These are phyloP conservation scores for Eidolon dupreanum DNA, from an alignment of 2,797 vertebrate genomes.

Conservation along the genomic window DNA sequence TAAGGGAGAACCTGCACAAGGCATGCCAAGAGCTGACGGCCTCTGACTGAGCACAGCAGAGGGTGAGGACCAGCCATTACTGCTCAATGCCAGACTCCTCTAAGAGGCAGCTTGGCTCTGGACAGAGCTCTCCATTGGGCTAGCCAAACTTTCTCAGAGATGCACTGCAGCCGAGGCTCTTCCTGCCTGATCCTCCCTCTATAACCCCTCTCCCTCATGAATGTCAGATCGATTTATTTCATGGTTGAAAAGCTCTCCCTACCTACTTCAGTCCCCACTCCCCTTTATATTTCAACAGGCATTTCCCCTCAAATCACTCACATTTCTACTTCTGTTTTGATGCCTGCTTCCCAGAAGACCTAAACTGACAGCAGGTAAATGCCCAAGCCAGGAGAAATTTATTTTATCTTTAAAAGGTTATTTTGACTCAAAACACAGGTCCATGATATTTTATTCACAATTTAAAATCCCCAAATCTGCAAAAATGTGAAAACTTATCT, in stretches of 20 bases:
- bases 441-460: not conserved
- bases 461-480: conserved; percentile 12
- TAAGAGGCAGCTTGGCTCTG: not conserved
- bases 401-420: conserved; percentile 8
- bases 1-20: not conserved
- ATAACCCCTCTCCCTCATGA: not conserved
- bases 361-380: not conserved
- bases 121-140: too few species aligned
- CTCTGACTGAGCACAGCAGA: not conserved
- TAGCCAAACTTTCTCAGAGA: not conserved
- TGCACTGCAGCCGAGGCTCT: rapidly evolving
- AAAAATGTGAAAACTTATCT: not conserved
- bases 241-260: too few species aligned
- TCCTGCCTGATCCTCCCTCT: not conserved
- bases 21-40: not conserved
- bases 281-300: not conserved
- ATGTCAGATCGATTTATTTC: not conserved
- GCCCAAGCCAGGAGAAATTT: not conserved
- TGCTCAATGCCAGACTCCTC: not conserved
- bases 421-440: not conserved
- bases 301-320: not conserved
- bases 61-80: too few species aligned
- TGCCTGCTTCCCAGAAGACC: not conserved
- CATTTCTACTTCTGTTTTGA: not conserved
- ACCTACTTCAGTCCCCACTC: not conserved